Conservation (phyloP, 2,113 vertebrate genomes). For the Pluvianellus socialis region DNA sequence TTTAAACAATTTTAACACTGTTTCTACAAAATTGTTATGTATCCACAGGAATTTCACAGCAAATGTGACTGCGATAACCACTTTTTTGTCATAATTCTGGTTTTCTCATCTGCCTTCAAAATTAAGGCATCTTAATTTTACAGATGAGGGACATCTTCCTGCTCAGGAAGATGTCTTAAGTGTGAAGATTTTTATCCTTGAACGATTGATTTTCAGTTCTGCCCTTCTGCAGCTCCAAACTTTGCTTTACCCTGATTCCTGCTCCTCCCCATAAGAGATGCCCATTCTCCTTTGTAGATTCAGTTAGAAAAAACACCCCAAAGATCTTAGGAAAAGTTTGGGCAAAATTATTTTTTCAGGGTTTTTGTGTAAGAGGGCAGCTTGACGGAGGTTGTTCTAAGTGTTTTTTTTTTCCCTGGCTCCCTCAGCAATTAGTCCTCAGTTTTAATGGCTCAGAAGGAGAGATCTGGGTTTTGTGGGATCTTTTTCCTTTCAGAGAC, state of each 20-base stretch:
- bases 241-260: background rate
- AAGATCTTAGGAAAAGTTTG: background rate
- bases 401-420: background rate
- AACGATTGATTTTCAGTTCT: background rate
- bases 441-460: background rate
- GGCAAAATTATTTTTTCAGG: background rate
- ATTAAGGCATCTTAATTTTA: background rate
- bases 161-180: background rate
- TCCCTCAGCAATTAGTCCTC: background rate
- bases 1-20: background rate
- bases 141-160: too few species aligned
- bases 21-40: background rate
- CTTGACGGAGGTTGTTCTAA: background rate
- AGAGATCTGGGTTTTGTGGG: background rate
- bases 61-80: background rate
- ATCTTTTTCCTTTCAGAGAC: background rate
- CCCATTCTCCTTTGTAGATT: background rate
- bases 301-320: background rate
- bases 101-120: background rate
- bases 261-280: background rate
- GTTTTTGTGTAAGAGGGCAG: background rate
- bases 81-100: background rate
- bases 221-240: background rate
- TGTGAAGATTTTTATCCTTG: background rate
- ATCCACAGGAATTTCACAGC: background rate